Conservation (phyloP, 2,888 invertebrate species). For the Melieria picta region DNA sequence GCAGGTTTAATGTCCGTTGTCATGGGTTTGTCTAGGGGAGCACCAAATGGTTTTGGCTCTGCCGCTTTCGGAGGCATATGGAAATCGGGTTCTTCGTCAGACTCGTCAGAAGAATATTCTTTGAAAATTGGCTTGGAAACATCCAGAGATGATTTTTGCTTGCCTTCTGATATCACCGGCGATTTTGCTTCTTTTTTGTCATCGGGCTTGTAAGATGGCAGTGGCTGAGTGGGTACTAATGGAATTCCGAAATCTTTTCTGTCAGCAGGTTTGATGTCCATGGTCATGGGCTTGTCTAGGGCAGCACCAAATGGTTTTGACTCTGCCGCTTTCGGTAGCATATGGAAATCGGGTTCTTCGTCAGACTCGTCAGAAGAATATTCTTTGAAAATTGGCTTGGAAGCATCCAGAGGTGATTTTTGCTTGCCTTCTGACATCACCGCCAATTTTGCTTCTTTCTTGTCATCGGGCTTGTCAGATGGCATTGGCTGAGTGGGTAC, state of each 20-base stretch:
- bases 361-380: constrained; percentile 20
- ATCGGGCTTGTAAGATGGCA: constrained; percentile 14
- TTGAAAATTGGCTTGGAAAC: neutral
- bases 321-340: no score
- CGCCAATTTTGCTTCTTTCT: constrained; percentile 19
- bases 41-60: neutral
- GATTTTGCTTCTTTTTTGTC: constrained; percentile 24
- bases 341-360: neutral
- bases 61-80: no score
- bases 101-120: constrained; percentile 14
- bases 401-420: constrained; percentile 17
- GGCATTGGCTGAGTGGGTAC: neutral
- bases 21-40: neutral
- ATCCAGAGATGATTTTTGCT: constrained; percentile 15
- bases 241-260: neutral
- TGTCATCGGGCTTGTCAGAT: constrained; percentile 18
- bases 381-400: neutral
- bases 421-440: neutral
- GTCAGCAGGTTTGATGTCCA: neutral
- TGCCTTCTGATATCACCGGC: neutral
- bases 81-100: neutral
- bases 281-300: neutral
- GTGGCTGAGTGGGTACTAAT: neutral
- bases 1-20: neutral
- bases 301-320: neutral